Conservation (phyloP, 1,140 invertebrate genomes). For the Thereuonema tuberculata region DNA sequence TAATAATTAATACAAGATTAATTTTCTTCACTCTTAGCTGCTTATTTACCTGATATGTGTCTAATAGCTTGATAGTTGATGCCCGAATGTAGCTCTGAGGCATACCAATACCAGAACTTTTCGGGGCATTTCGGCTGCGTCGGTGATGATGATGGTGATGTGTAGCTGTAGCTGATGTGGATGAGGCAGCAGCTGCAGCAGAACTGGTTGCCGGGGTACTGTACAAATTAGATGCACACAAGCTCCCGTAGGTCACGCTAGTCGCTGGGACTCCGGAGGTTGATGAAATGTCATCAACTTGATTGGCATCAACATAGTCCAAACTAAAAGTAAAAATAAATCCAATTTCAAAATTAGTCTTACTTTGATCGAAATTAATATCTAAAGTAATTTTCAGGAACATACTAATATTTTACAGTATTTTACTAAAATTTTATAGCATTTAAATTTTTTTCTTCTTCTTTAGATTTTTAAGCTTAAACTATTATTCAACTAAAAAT, state of each 20-base stretch:
- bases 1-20: too few species aligned
- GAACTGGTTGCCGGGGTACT: neutral
- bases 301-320: constrained; percentile 19
- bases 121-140: constrained; percentile 21
- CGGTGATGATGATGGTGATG: constrained; percentile 19
- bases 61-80: constrained; percentile 55
- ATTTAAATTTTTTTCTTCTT: neutral
- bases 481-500: neutral
- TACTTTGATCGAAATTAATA: neutral
- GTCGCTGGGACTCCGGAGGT: constrained; percentile 4
- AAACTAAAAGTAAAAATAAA: constrained; percentile 11
- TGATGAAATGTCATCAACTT: constrained; percentile 20
- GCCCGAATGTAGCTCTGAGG: constrained; percentile 48
- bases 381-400: neutral
- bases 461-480: neutral
- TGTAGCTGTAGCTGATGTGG: constrained; percentile 13
- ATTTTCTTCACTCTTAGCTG: too few species aligned
- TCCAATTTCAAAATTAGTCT: neutral
- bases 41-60: constrained; percentile 51
- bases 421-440: neutral
- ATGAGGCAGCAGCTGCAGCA: neutral
- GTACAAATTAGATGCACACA: constrained; percentile 2
- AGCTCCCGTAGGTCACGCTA: constrained; percentile 10
- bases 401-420: neutral
- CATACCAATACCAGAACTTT: constrained; percentile 17